A percentile compares a stretch with the other conserved stretches of the same genome.
phyloP scores from a whole-genome alignment of 2,888 invertebrate genomes.

The Drosophila bunnanda region DNA sequence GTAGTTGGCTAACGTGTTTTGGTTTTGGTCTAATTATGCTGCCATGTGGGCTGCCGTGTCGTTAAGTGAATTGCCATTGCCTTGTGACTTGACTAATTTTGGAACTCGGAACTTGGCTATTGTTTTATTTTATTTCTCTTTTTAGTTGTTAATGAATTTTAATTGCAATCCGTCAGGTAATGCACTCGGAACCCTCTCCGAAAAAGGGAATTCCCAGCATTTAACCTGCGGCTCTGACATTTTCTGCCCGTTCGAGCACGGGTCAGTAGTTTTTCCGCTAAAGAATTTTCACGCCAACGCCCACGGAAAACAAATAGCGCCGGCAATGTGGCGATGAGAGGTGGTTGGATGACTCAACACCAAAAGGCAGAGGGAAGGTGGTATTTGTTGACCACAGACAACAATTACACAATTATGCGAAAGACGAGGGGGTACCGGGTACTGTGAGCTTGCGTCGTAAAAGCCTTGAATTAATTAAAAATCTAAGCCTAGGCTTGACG shows the following conservation, averaged over 20 bases:
- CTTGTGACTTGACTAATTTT: constrained; percentile 60
- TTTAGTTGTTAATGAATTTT: constrained; percentile 64
- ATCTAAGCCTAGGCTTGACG: constrained; percentile 75
- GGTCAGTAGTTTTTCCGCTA: constrained; percentile 64
- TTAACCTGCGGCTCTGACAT: constrained; percentile 14
- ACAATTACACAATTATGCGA: constrained; percentile 76
- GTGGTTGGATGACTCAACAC: constrained; percentile 55
- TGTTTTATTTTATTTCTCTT: constrained; percentile 26
- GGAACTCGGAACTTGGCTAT: background rate
- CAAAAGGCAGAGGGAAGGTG: background rate
- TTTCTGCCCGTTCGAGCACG: constrained; percentile 28
- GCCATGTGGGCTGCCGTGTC: constrained; percentile 52
- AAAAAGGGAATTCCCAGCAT: constrained; percentile 15
- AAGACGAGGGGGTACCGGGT: constrained; percentile 9
- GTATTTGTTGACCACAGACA: constrained; percentile 56
- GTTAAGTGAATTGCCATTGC: constrained; percentile 39
- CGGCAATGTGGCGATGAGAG: constrained; percentile 10
- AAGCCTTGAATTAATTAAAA: constrained; percentile 81
- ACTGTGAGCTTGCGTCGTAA: constrained; percentile 53
- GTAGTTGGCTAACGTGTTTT: constrained; percentile 53
- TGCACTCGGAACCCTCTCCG: constrained; percentile 30
- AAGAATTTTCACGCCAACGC: constrained; percentile 81
- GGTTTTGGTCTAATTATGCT: constrained; percentile 79
- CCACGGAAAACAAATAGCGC: constrained; percentile 57
- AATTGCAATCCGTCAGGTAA: constrained; percentile 48